Conservation (phyloP, 2,797 vertebrate genomes). For the Scolopax rusticola region DNA sequence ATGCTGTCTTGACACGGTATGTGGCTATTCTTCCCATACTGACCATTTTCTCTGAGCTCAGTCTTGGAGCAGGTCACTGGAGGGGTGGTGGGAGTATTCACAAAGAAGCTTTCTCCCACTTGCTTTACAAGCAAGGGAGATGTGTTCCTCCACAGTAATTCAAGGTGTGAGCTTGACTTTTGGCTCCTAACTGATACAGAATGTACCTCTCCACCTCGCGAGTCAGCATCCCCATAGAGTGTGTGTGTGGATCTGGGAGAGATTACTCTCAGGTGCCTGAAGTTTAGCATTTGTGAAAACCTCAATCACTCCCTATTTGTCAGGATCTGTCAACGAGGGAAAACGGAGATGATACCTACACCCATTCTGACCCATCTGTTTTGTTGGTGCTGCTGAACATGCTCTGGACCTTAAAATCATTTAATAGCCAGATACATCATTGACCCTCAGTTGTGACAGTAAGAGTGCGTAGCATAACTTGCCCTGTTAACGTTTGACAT, state of each 20-base stretch:
- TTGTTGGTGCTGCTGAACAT: background rate
- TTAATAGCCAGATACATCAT: background rate
- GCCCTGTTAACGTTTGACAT: background rate
- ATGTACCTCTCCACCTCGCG: background rate
- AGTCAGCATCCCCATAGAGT: background rate
- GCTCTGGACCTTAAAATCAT: background rate
- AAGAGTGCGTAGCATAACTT: background rate
- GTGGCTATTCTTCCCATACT: background rate
- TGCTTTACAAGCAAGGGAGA: background rate
- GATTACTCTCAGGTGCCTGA: background rate
- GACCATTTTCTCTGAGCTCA: background rate
- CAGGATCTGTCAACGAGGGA: background rate
- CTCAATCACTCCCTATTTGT: background rate
- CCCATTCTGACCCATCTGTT: background rate
- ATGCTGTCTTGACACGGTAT: background rate
- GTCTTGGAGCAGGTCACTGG: background rate
- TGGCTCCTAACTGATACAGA: background rate
- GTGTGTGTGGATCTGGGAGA: background rate
- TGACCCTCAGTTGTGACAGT: background rate
- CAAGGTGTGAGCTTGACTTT: background rate
- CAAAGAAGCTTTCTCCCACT: background rate
- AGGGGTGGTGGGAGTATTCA: background rate
- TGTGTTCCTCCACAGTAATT: background rate
- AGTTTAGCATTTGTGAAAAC: background rate
- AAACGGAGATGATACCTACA: background rate